Conservation (phyloP, 2,113 vertebrate genomes). For the Sterrhoptilus dennistouni region DNA sequence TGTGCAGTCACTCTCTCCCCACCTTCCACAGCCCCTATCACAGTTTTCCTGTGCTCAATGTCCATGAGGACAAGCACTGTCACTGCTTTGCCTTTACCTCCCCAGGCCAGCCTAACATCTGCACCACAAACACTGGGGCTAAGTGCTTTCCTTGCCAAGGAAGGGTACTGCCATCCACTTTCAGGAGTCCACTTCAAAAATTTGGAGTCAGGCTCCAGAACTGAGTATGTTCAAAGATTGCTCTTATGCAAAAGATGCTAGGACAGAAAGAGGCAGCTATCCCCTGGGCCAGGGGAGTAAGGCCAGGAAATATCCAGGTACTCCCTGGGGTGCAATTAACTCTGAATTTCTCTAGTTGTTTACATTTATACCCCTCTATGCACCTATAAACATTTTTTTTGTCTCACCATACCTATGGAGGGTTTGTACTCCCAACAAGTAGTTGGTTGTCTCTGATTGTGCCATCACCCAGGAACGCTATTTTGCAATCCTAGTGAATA, state of each 20-base stretch:
- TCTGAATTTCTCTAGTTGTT: neutral
- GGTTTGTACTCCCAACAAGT: neutral
- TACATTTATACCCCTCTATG: neutral
- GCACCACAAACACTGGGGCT: no score
- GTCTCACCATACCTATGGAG: neutral
- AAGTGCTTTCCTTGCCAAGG: neutral
- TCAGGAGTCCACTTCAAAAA: neutral
- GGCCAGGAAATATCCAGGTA: neutral
- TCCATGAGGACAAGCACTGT: neutral
- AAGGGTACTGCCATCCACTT: neutral
- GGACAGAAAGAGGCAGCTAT: neutral
- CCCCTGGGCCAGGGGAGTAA: neutral
- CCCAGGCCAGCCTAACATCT: neutral
- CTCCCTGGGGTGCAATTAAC: neutral
- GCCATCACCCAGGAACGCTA: neutral
- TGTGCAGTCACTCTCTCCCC: neutral
- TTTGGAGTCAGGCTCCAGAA: neutral
- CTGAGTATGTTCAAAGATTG: neutral
- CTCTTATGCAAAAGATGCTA: neutral
- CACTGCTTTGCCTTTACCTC: neutral
- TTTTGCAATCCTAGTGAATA: neutral
- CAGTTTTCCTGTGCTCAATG: neutral
- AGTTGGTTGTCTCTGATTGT: neutral
- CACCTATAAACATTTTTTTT: neutral
- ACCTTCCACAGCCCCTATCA: rapidly evolving